phyloP scores from a whole-genome alignment of 2,888 invertebrate genomes.

The Drosophila mimetica region DNA sequence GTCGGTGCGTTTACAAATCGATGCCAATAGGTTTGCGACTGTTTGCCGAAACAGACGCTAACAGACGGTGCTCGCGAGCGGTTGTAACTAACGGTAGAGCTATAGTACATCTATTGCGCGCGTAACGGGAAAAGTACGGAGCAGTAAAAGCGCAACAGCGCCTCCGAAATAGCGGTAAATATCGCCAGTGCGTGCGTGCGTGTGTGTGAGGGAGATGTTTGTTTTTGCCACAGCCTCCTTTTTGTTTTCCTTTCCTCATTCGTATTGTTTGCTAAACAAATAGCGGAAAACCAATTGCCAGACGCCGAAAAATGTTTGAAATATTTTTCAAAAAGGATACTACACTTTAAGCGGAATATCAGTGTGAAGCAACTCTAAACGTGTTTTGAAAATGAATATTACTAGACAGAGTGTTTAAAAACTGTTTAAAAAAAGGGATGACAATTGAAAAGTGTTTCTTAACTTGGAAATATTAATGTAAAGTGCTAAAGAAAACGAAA shows the following conservation, averaged over 20 bases:
- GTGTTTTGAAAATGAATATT: too few relatives aligned
- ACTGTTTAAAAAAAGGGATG: too few relatives aligned
- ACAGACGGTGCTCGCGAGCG: constrained; percentile 67
- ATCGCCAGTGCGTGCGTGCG: constrained; percentile 25
- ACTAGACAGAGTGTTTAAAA: too few relatives aligned
- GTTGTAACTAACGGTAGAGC: constrained; percentile 57
- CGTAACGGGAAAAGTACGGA: constrained; percentile 46
- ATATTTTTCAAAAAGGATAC: background rate
- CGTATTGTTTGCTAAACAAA: constrained; percentile 63
- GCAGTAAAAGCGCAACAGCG: constrained; percentile 50
- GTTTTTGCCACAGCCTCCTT: constrained; percentile 34
- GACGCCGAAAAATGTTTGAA: constrained; percentile 30
- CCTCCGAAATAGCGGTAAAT: constrained; percentile 59
- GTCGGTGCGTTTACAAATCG: constrained; percentile 82
- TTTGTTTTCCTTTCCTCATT: background rate
- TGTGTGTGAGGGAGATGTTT: constrained; percentile 35
- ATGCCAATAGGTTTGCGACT: constrained; percentile 83
- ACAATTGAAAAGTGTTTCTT: too few relatives aligned
- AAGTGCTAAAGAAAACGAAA: too few relatives aligned
- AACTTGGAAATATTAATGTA: too few relatives aligned
- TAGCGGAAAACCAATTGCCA: constrained; percentile 48
- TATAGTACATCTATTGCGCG: constrained; percentile 38
- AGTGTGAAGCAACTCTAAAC: background rate
- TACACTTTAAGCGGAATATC: background rate
- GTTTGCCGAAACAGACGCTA: constrained; percentile 79